Evolutionary conservation across 2,888 invertebrate species (phyloP).

Genomic region (Zeuzera pyrina): DNA sequence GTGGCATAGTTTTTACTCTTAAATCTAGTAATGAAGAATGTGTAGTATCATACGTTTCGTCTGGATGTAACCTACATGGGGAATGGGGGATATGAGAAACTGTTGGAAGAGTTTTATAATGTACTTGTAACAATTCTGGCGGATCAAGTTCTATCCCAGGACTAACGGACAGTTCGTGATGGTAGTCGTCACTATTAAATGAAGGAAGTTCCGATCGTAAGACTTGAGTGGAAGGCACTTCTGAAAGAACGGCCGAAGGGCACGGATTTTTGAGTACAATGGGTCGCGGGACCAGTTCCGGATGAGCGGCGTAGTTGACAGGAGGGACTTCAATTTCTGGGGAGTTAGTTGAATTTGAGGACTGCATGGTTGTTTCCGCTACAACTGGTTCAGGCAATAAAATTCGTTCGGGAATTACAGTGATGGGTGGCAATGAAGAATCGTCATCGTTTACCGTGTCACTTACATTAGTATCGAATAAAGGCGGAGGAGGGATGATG

Average conservation of each 20-base stretch:
- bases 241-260: slow-evolving; percentile 38
- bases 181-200: slow-evolving; percentile 34
- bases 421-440: slow-evolving; percentile 45
- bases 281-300: slow-evolving; percentile 25
- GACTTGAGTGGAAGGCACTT: slow-evolving; percentile 50
- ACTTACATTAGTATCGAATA: slow-evolving; percentile 61
- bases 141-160: slow-evolving; percentile 46
- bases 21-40: slow-evolving; percentile 49
- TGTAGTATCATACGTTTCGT: slow-evolving; percentile 39
- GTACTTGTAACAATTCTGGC: slow-evolving; percentile 59
- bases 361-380: slow-evolving; percentile 65
- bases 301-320: slow-evolving; percentile 59
- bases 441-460: slow-evolving; percentile 36
- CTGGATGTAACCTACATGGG: slow-evolving; percentile 60
- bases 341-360: slow-evolving; percentile 51
- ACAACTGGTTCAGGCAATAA: slow-evolving; percentile 50
- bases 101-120: slow-evolving; percentile 54
- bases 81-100: slow-evolving; percentile 64
- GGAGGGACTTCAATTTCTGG: slow-evolving; percentile 54
- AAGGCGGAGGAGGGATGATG: slow-evolving; percentile 67
- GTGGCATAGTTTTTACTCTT: slow-evolving; percentile 37
- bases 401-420: slow-evolving; percentile 50
- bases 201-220: slow-evolving; percentile 41
- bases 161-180: slow-evolving; percentile 46
- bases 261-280: slow-evolving; percentile 17